Conservation (phyloP, 2,113 vertebrate genomes). For the Thunnus thynnus region DNA sequence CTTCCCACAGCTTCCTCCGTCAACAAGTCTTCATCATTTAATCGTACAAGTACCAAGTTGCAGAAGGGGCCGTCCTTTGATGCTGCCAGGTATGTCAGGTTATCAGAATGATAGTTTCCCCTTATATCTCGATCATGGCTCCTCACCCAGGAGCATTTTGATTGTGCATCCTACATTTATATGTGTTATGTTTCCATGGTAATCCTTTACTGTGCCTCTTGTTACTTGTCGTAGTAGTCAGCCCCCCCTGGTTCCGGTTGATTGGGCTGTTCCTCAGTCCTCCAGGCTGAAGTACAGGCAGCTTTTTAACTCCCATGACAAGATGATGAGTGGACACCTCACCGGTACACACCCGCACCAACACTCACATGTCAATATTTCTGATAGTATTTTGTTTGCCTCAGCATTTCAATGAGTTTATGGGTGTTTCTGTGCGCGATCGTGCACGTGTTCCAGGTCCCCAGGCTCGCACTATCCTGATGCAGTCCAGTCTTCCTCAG, state of each 20-base stretch:
- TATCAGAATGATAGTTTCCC: background rate
- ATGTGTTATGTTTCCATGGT: background rate
- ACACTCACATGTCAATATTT: background rate
- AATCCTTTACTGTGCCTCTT: background rate
- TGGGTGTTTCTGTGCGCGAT: background rate
- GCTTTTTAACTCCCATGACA: conserved; percentile 98
- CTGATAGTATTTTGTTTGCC: background rate
- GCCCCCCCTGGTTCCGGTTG: conserved; percentile 69
- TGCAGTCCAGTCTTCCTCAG: conserved; percentile 99
- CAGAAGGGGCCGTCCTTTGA: conserved; percentile 96
- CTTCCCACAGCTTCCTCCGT: conserved; percentile 85
- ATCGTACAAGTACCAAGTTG: conserved; percentile 91
- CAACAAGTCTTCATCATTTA: conserved; percentile 96
- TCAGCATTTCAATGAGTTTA: background rate
- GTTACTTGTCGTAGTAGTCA: conserved; percentile 64
- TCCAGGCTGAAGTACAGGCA: conserved; percentile 98
- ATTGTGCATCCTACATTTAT: background rate
- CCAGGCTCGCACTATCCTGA: conserved; percentile 97
- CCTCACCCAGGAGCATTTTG: background rate
- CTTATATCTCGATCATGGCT: background rate
- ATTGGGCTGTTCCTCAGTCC: conserved; percentile 97
- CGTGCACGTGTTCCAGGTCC: conserved; percentile 86
- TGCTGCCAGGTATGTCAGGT: conserved; percentile 87
- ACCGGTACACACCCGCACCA: conserved; percentile 87
- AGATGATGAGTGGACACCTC: conserved; percentile 98